Conservation (phyloP, 2,797 vertebrate genomes). For the Merluccius polli region DNA sequence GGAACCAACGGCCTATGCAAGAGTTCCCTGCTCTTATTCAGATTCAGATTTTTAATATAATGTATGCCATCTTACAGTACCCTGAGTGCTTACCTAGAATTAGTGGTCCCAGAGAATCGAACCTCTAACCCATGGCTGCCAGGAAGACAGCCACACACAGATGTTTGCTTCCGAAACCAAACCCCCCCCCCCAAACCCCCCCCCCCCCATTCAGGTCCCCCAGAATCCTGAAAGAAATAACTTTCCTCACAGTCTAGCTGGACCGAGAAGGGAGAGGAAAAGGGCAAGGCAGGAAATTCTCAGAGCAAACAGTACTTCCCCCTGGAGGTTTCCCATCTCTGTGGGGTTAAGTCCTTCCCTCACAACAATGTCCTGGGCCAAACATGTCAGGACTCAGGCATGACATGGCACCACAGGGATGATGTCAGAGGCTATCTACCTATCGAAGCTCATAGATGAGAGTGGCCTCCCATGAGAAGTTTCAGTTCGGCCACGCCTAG, state of each 20-base stretch:
- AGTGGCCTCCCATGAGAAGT: not conserved
- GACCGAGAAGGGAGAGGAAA: constrained; percentile 56
- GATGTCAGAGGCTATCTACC: not conserved
- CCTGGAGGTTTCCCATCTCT: constrained; percentile 43
- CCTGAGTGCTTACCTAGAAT: not conserved
- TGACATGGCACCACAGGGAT: not conserved
- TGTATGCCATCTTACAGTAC: not conserved
- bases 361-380: not conserved
- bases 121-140: not conserved
- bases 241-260: constrained; percentile 28
- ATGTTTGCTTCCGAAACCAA: not conserved
- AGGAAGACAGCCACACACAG: not conserved
- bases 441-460: not conserved
- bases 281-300: constrained; percentile 73
- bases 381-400: too few relatives aligned
- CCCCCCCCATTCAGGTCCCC: not conserved
- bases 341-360: not conserved
- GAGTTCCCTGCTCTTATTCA: too few relatives aligned
- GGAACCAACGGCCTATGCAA: too few relatives aligned
- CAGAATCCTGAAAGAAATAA: constrained; percentile 11
- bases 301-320: constrained; percentile 59
- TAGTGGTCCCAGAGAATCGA: not conserved
- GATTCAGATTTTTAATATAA: too few relatives aligned
- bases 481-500: too few relatives aligned
- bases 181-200: too few relatives aligned